These are phyloP conservation scores for Sula dactylatra DNA, from an alignment of 2,113 vertebrate species.

Conservation along the genomic window DNA sequence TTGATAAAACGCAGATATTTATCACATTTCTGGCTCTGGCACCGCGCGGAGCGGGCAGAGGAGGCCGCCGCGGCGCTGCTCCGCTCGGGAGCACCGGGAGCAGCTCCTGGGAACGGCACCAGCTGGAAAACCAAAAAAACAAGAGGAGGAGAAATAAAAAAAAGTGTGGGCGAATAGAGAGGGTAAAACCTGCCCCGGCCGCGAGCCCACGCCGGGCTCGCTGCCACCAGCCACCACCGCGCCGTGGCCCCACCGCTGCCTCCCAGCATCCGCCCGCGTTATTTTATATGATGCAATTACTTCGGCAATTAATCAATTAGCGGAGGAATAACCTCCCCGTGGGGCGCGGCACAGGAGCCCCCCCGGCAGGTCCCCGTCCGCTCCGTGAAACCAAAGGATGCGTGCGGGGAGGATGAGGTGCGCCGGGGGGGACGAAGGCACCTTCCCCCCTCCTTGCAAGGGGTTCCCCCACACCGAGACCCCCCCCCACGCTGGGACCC, in stretches of 20 bases:
- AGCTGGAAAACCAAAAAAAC: not conserved
- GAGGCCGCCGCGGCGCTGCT: too few relatives aligned
- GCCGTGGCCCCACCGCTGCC: not conserved
- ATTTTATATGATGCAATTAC: constrained; percentile 25
- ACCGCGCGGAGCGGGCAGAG: not conserved
- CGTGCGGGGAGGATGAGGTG: not conserved
- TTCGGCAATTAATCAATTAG: constrained; percentile 32
- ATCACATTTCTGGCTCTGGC: not conserved
- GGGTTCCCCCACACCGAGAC: too few relatives aligned
- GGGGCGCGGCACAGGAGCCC: not conserved
- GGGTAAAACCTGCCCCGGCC: too few relatives aligned
- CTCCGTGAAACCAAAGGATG: not conserved
- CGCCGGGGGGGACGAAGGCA: not conserved
- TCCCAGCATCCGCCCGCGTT: not conserved
- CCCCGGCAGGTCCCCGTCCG: not conserved
- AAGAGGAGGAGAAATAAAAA: not conserved
- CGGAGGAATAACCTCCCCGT: not conserved
- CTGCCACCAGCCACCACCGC: not conserved
- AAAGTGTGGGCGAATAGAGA: not conserved
- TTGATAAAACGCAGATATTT: not conserved
- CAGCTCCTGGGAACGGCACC: not conserved
- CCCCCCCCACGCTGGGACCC: too few relatives aligned
- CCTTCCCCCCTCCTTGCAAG: not conserved
- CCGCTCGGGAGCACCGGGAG: not conserved
- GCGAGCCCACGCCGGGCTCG: rapidly evolving